Evolutionary conservation across 2,113 vertebrate species (phyloP).

Genomic region (Thermophis baileyi): DNA sequence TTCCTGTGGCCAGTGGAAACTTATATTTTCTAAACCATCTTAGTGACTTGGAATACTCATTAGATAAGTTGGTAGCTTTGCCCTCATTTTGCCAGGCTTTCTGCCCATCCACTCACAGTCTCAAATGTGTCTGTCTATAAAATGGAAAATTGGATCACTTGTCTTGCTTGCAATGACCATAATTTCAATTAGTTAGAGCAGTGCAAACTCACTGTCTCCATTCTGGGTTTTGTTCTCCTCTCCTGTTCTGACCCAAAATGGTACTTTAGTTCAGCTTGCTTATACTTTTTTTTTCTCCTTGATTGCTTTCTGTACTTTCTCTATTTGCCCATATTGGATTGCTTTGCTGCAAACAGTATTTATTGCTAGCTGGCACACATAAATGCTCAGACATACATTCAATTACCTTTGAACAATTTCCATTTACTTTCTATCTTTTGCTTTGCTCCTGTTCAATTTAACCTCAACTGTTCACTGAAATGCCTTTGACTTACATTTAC

Average conservation of each 20-base stretch:
- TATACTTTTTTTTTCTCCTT: conserved; percentile 48
- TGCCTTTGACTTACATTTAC: conserved; percentile 33
- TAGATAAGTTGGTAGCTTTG: background rate
- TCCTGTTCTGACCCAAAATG: conserved; percentile 27
- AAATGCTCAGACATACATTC: conserved; percentile 59
- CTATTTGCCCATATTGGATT: conserved; percentile 36
- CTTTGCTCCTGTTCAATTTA: conserved; percentile 52
- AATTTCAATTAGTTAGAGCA: background rate
- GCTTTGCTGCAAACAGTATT: conserved; percentile 48
- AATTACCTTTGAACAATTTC: conserved; percentile 68
- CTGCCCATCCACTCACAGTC: background rate
- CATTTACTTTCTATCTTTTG: conserved; percentile 53
- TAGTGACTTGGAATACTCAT: background rate
- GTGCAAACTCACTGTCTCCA: background rate
- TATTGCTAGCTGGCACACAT: conserved; percentile 55
- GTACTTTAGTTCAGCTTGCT: conserved; percentile 43
- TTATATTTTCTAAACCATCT: background rate
- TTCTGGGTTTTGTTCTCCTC: background rate
- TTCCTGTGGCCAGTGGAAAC: background rate
- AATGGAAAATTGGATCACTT: background rate
- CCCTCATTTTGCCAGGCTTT: background rate
- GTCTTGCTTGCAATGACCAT: background rate
- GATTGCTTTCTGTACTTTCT: conserved; percentile 51
- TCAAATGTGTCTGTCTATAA: background rate
- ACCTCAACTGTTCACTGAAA: conserved; percentile 51